Conservation (phyloP, 2,888 invertebrate genomes). For the Patella caerulea region DNA sequence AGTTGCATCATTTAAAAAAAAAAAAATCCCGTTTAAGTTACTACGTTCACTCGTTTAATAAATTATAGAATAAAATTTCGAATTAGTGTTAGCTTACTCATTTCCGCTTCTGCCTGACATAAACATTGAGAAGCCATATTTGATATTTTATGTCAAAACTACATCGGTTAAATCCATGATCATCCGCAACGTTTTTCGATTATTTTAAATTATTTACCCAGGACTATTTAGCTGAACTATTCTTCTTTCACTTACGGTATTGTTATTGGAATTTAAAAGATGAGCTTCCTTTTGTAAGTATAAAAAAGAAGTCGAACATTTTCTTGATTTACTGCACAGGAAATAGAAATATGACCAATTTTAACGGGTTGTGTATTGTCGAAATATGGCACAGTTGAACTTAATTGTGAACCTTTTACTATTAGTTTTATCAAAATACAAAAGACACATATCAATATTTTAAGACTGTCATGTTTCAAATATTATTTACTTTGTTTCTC, state of each 20-base stretch:
- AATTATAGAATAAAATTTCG: no score
- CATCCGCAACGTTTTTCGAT: constrained; percentile 30
- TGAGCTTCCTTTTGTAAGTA: constrained; percentile 56
- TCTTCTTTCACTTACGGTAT: constrained; percentile 9
- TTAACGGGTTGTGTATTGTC: no score
- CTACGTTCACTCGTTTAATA: no score
- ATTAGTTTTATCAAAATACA: neutral
- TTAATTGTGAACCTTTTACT: neutral
- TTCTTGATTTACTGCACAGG: neutral
- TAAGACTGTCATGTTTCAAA: no score
- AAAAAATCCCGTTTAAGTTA: no score
- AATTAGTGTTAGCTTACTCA: no score
- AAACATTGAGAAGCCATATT: constrained; percentile 33
- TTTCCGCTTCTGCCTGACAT: constrained; percentile 11
- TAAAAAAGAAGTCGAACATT: neutral
- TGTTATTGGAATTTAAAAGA: constrained; percentile 28
- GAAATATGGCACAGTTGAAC: neutral
- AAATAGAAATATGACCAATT: neutral
- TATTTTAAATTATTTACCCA: neutral
- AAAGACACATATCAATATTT: no score
- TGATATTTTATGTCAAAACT: constrained; percentile 9
- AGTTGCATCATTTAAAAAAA: no score
- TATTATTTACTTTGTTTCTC: no score
- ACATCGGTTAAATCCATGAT: constrained; percentile 30
- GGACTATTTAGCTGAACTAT: constrained; percentile 5